Base-by-base conservation (phyloP, 1,140 invertebrate species). In the Caenorhabditis brenneri region DNA sequence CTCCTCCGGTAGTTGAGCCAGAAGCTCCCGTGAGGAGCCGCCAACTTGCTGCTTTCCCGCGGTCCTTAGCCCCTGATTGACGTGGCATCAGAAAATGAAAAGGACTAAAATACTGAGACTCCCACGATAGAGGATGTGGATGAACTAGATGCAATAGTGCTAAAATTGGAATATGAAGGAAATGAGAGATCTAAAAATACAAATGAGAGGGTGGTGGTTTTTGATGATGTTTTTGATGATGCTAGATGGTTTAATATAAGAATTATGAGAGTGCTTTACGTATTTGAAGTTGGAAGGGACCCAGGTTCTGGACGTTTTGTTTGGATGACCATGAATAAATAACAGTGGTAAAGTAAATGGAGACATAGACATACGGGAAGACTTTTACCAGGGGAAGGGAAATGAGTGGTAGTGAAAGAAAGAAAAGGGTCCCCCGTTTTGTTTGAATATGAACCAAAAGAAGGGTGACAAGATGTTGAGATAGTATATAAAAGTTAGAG, bases 381-480 rank as follows among this genome's bases (percentile, higher is more conserved):
- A 74, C 65, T 74, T 74, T 4, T 5, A 22, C 49, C 22, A 4
- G 49, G 19, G 53, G n/a, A 15, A 58, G 24, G 24, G 24, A 55
- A 74, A 74, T 39, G 65, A 74, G 65, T 74, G 65, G 36, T 42
- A 74, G 27, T 42, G 58, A 22, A 10, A n/a, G 22, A 58, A 31
- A 29, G 55, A 31, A 58, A 58, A 65, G 58, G 58, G 58, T 65
- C 58, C 55, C 55, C 58, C 29, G 65, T 74, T 74, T 74, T 74
- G 65, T 74, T 74, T 74, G 65, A 74, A 74, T 74, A 74, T 74
- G 65, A 74, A 74, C 65, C 65, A 74, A 74, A 74, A 74, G 65
- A 74, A 74, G 65, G 65, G 65, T 65, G 58, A 36, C 31, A 36
- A 65, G 58, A 36, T 27, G 24, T 16, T 36, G 36, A 74, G 36